Evolutionary conservation across 2,113 vertebrate species (phyloP).

Genomic region (Chiloscyllium plagiosum): DNA sequence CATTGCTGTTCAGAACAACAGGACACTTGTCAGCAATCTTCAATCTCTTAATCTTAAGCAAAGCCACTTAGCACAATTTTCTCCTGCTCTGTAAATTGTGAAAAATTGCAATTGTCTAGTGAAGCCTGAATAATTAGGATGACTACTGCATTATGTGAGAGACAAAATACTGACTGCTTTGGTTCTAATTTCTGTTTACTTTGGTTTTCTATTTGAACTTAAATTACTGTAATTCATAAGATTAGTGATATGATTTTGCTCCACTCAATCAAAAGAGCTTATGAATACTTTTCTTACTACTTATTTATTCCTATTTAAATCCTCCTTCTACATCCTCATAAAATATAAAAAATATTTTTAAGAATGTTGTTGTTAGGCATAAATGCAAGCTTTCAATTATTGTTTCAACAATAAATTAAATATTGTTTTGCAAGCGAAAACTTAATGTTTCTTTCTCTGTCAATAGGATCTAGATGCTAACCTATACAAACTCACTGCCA

Average conservation of each 20-base stretch:
- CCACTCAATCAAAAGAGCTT: neutral
- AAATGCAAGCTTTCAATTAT: neutral
- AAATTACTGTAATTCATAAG: constrained; percentile 19
- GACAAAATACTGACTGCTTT: neutral
- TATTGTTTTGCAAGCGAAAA: neutral
- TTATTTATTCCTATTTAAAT: neutral
- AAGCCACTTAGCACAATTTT: neutral
- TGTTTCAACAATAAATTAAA: neutral
- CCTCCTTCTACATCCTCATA: neutral
- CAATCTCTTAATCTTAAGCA: neutral
- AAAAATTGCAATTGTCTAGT: neutral
- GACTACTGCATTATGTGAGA: neutral
- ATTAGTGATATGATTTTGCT: neutral
- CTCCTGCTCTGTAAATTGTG: no score
- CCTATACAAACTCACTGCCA: constrained; percentile 59
- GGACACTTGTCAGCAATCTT: neutral
- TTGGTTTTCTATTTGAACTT: constrained; percentile 6
- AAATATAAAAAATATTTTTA: neutral
- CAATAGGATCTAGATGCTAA: constrained; percentile 64
- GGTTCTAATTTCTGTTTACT: constrained; percentile 12
- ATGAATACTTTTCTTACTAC: neutral
- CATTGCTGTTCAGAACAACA: neutral
- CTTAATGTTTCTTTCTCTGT: neutral
- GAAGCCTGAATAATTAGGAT: neutral
- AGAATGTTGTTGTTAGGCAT: neutral